Evolutionary conservation across 1,140 invertebrate species (phyloP), one percentile per base, ranked within the genome.

Genomic region (Drosophila parvula): DNA sequence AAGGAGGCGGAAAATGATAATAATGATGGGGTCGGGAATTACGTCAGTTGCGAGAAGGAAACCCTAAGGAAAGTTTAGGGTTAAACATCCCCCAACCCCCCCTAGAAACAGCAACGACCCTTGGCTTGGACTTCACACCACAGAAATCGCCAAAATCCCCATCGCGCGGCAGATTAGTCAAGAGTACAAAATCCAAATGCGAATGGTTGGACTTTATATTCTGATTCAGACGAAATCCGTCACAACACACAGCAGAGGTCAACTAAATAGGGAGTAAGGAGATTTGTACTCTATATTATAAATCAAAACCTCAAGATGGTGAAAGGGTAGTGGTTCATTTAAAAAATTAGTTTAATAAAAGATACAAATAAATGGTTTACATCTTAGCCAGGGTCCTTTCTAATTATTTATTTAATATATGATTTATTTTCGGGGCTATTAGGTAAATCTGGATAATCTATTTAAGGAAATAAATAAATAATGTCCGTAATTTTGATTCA

Each of bases 41-140:
- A 75, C 81, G 82, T 85, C 81, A 85, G 79, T 48, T 14, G 47
- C 40, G 5, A 9, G 65, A 28, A 22, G 32, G 6, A 58, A 18
- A 27, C n/a, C 34, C 40, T 40, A 8, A 5, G n/a, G 18, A n/a
- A 53, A 36, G 69, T 8, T 18, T 58, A 51, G 63, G 53, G 71
- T 75, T 75, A 65, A 53, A 10, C 27, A 9, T 32, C 36, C 8
- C n/a, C 16, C 12, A 8, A 9, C 10, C 34, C 34, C 50, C 40
- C 18, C 41, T 38, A 32, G 28, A 36, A 53, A 22, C 10, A 34
- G 22, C 10, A 28, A n/a, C 32, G 53, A 74, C 73, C 51, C 71
- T 58, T 58, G 40, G 55, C 61, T 55, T 55, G 51, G 51, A 73
- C 64, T 67, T 63, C 36, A 59, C 55, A 27, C 44, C 12, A 55